Evolutionary conservation across 2,113 vertebrate genomes (phyloP), one percentile per base, ranked within the genome.

Genomic region (Raja brachyura): DNA sequence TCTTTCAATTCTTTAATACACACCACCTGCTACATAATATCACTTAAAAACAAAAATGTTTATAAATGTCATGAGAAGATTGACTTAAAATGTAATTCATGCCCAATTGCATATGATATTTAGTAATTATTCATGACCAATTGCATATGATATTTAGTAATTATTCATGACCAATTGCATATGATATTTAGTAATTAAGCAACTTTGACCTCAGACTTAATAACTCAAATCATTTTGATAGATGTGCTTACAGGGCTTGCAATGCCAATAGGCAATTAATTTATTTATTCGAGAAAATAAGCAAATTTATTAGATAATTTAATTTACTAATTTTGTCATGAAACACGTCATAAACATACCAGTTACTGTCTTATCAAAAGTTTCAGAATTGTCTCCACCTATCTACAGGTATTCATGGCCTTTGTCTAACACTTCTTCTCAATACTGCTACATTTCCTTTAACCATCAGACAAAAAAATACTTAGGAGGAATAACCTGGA

Each of bases 101-200:
- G 6, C 10, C 59, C 78, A 81, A 81, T 9, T 66, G 59, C 7
- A 88, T 18, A 14, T 83, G 39, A 85, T 31, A 88, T 88, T 61
- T 63, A 88, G 39, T 88, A 63, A 88, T 31, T 63, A 63, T n/a
- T n/a, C n/a, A n/a, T n/a, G n/a, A n/a, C n/a, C n/a, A n/a, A n/a
- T n/a, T n/a, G n/a, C n/a, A n/a, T 18, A 14, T 83, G 39, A 85
- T 31, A 88, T 88, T 61, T 63, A 88, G 39, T 88, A 63, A 88
- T 31, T 63, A n/a, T n/a, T n/a, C n/a, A n/a, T n/a, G n/a, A n/a
- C n/a, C n/a, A 81, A 81, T 8, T 63, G 59, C 14, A 86, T 18
- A 14, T 83, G 39, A 85, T 31, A 88, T 88, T 61, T 63, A 88
- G 39, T 88, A 63, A 88, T 31, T 63, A 63, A 83, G 48, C 13